Percentiles rank a stretch among this genome's conserved stretches.
These are phyloP conservation scores for Thryonomys swinderianus DNA, from an alignment of 2,113 vertebrate species.

Conservation along the genomic window DNA sequence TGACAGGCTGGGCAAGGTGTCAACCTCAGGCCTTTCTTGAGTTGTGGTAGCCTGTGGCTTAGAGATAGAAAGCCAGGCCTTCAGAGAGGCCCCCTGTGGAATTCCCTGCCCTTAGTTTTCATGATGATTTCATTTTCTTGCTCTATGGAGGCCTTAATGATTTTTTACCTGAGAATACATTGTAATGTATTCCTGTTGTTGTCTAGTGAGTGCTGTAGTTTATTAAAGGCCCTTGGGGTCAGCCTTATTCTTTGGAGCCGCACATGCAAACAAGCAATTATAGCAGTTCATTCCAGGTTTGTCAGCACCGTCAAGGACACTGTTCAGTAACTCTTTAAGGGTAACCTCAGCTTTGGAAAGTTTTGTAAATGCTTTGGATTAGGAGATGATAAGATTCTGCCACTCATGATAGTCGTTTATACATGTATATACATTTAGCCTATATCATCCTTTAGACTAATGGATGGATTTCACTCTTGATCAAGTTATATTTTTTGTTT, in stretches of 20 bases:
- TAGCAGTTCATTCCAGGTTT: not conserved
- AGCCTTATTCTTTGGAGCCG: not conserved
- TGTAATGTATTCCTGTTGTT: not conserved
- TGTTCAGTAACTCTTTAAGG: not conserved
- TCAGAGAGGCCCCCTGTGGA: fast-evolving
- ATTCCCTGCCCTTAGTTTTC: not conserved
- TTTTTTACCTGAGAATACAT: not conserved
- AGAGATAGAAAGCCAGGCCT: not conserved
- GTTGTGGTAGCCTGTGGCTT: not conserved
- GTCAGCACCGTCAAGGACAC: not conserved
- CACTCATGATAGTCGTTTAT: not conserved
- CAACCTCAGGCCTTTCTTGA: not conserved
- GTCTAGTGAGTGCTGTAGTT: not conserved
- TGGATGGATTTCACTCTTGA: slow-evolving; percentile 1
- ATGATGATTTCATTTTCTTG: not conserved
- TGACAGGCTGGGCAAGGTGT: not conserved
- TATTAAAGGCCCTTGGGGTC: not conserved
- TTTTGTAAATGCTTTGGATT: not conserved
- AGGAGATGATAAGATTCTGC: not conserved
- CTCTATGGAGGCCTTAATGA: not conserved
- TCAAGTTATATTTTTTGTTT: not conserved
- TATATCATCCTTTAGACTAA: not conserved
- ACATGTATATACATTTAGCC: not conserved
- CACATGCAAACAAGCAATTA: not conserved
- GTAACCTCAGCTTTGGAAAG: not conserved